A percentile compares a stretch with the other conserved stretches of the same genome.
Evolutionary conservation across 2,113 vertebrate genomes (phyloP).

Genomic region (Megaptera novaeangliae): DNA sequence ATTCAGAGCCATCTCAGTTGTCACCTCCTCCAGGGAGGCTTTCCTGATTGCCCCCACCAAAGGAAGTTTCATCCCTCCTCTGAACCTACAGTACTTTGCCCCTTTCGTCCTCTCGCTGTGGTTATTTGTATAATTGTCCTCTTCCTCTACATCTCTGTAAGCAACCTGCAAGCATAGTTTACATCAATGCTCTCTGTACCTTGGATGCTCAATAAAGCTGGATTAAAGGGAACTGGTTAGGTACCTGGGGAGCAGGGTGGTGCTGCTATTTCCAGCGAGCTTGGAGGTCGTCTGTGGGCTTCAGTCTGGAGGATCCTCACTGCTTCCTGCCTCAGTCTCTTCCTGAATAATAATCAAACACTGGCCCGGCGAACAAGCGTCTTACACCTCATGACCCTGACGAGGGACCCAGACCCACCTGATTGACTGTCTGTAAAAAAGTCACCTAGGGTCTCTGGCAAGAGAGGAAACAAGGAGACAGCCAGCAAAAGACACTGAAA

Average conservation of each 20-base stretch:
- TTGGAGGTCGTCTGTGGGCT: not conserved
- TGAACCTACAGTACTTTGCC: not conserved
- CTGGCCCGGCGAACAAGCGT: not conserved
- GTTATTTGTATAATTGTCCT: no score
- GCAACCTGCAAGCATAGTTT: not conserved
- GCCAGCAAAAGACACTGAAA: not conserved
- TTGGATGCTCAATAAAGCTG: not conserved
- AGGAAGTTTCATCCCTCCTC: not conserved
- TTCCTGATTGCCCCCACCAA: not conserved
- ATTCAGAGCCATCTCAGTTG: not conserved
- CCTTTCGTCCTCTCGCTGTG: not conserved
- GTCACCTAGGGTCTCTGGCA: not conserved
- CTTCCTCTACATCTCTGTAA: fast-evolving
- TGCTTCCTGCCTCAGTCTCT: not conserved
- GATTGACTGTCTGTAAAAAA: not conserved
- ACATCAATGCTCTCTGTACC: fast-evolving
- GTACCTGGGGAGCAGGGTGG: not conserved
- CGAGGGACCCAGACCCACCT: fast-evolving
- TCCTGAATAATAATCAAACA: not conserved
- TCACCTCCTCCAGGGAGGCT: not conserved
- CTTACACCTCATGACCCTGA: not conserved
- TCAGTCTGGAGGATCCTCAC: not conserved
- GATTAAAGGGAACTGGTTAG: fast-evolving
- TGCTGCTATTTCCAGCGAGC: not conserved
- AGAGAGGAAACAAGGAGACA: not conserved